Evolutionary conservation across 2,113 vertebrate species (phyloP).

Genomic region (Silurus glanis): DNA sequence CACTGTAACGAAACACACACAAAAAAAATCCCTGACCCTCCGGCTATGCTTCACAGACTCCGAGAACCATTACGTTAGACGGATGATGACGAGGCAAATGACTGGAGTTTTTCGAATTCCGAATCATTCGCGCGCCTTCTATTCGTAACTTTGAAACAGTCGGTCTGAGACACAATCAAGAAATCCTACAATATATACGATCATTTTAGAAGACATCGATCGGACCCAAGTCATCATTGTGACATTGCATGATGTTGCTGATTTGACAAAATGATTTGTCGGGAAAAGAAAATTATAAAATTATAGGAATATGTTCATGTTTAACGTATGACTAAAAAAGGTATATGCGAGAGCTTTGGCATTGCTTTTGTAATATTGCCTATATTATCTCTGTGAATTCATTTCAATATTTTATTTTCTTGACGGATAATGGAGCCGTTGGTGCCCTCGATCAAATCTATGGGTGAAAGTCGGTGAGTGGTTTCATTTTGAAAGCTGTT

Average conservation of each 20-base stretch:
- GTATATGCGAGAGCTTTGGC: background rate
- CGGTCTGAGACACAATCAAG: constrained; percentile 62
- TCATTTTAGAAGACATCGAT: constrained; percentile 35
- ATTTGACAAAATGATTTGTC: background rate
- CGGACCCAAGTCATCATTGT: constrained; percentile 64
- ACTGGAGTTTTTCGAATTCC: constrained; percentile 36
- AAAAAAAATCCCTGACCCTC: background rate
- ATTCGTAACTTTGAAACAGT: constrained; percentile 69
- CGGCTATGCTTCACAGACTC: background rate
- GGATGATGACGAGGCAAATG: constrained; percentile 53
- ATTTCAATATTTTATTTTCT: constrained; percentile 47
- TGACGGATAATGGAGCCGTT: constrained; percentile 41
- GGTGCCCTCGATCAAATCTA: constrained; percentile 43
- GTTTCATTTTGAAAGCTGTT: constrained; percentile 47
- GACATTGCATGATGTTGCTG: background rate
- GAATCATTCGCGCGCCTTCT: constrained; percentile 66
- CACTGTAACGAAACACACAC: background rate
- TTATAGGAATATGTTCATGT: background rate
- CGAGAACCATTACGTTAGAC: background rate
- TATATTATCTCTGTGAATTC: constrained; percentile 31
- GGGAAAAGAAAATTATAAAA: background rate
- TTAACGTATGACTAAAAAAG: background rate
- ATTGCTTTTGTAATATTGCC: constrained; percentile 39
- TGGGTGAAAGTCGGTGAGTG: constrained; percentile 38
- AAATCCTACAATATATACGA: constrained; percentile 59